Conservation (phyloP, 2,888 invertebrate species). For the Idaea aversata region DNA sequence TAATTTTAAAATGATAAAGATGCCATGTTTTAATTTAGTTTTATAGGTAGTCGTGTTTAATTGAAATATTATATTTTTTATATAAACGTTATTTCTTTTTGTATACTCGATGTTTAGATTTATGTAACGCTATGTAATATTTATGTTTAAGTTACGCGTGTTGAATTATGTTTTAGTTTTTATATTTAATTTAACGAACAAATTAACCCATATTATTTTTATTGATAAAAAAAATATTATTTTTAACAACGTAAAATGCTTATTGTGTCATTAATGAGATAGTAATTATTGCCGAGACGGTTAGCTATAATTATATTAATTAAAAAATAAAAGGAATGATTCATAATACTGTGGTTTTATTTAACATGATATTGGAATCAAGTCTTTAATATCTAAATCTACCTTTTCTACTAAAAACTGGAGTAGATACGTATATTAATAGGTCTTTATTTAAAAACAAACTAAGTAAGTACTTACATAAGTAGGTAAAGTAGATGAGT, state of each 20-base stretch:
- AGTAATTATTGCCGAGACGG: constrained; percentile 80
- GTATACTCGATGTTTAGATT: constrained; percentile 54
- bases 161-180: constrained; percentile 66
- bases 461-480: too few species aligned
- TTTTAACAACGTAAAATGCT: constrained; percentile 78
- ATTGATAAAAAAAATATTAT: constrained; percentile 41
- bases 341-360: constrained; percentile 62
- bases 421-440: too few species aligned
- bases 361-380: not conserved
- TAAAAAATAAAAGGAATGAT: constrained; percentile 80
- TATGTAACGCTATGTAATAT: constrained; percentile 64
- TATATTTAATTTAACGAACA: constrained; percentile 53
- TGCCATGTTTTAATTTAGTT: constrained; percentile 77
- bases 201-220: constrained; percentile 67
- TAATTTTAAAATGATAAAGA: constrained; percentile 57
- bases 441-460: too few species aligned
- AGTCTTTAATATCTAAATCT: too few species aligned
- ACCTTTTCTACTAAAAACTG: too few species aligned
- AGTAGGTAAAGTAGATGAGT: too few species aligned
- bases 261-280: constrained; percentile 78
- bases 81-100: constrained; percentile 75
- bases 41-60: constrained; percentile 61
- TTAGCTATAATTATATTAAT: constrained; percentile 80
- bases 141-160: constrained; percentile 73
- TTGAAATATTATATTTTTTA: constrained; percentile 73